Evolutionary conservation across 2,797 vertebrate species (phyloP), one percentile per base, ranked within the genome.

Genomic region (Rhinoraja longicauda): DNA sequence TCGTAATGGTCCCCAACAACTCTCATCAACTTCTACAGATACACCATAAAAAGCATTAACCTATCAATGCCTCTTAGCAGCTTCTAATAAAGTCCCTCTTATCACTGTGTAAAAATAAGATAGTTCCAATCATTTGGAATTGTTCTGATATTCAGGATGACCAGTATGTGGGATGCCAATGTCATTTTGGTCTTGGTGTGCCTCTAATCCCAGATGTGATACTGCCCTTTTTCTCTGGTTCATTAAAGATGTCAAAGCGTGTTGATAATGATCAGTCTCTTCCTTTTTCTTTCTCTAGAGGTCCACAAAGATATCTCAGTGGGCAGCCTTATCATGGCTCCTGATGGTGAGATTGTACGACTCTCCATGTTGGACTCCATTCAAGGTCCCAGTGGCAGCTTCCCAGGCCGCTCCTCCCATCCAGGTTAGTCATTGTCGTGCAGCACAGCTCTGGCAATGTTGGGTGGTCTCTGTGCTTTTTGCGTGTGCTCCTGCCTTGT

Each of bases 261-360:
- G 7, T 81, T 10, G 59, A 45, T 39, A 6, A 67, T 67, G 7
- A 76, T 17, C 7, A 93, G 26, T n/a, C 93, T 84, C 59, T 93
- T 39, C n/a, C 19, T 8, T 8, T 93, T 75, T 76, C 79, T 93
- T 94, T 95, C 95, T 94, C 94, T 93, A 97, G 96, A 97, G 93
- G 95, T 95, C 93, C 95, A 96, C 91, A 95, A 95, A 36, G 94
- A 93, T 24, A 93, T 93, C 93, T 94, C 95, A 0, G 93, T 94
- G 64, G 96, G 96, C 82, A 94, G 95, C 93, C 93, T 97, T 93
- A 95, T 97, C 79, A 94, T 95, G 93, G 94, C 94, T 94, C 96
- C 96, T 93, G 95, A 96, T 94, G 96, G 96, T 93, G 94, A 96
- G 94, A 96, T 95, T 24, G 93, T 96, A 77, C 95, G 94, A 86